Percentiles rank a stretch among this genome's conserved stretches.
Conservation (phyloP, 2,888 invertebrate species). For the Erannis defoliaria region DNA sequence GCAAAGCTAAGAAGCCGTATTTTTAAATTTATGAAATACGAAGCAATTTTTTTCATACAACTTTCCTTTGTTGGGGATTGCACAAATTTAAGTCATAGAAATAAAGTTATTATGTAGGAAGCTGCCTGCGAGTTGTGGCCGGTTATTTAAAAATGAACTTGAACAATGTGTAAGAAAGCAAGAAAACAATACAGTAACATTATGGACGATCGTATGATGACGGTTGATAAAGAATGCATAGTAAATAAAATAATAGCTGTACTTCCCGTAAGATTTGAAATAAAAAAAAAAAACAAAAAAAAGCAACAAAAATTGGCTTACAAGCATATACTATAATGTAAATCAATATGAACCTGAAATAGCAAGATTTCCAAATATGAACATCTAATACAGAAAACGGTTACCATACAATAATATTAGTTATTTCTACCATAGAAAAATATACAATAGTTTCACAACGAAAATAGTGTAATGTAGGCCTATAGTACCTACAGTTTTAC, state of each 20-base stretch:
- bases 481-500: too few species aligned
- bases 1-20: too few species aligned
- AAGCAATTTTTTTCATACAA: too few species aligned
- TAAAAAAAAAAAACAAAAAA: background rate
- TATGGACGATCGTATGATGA: too few species aligned
- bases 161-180: too few species aligned
- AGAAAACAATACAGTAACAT: too few species aligned
- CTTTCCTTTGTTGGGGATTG: too few species aligned
- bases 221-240: background rate
- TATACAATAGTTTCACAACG: conserved; percentile 67
- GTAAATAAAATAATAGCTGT: background rate
- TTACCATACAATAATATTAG: conserved; percentile 14
- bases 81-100: too few species aligned
- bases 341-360: background rate
- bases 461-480: conserved; percentile 72
- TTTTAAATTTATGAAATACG: too few species aligned
- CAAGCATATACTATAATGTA: background rate
- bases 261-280: background rate
- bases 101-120: too few species aligned
- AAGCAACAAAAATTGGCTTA: background rate
- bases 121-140: too few species aligned
- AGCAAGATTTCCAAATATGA: conserved; percentile 42
- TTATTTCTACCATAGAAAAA: conserved; percentile 66
- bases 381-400: conserved; percentile 20
- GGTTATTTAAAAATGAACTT: too few species aligned